These are phyloP conservation scores for Drosophila sp. DNA, from an alignment of 1,140 invertebrate species.

Conservation along the genomic window DNA sequence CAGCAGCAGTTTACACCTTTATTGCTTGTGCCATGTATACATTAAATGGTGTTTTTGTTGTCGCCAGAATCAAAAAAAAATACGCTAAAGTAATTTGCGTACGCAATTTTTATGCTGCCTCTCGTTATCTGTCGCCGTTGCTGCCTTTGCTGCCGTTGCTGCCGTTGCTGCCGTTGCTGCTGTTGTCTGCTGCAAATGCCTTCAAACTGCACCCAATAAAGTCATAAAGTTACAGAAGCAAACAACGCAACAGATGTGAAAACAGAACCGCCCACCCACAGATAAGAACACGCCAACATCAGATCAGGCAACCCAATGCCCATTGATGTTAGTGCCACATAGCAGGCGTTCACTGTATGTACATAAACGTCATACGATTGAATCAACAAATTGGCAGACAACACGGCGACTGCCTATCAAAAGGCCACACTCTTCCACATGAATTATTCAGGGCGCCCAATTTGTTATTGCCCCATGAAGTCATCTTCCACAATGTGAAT, in stretches of 20 bases:
- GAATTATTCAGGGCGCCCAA: constrained; percentile 47
- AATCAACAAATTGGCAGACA: constrained; percentile 46
- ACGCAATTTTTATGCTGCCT: constrained; percentile 41
- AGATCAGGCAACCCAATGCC: background rate
- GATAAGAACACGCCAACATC: background rate
- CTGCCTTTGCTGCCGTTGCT: background rate
- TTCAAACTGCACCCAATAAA: constrained; percentile 42
- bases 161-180: background rate
- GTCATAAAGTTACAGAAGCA: constrained; percentile 24
- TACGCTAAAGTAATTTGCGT: constrained; percentile 11
- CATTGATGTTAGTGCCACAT: background rate
- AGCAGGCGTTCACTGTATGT: constrained; percentile 9
- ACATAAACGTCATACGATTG: constrained; percentile 30
- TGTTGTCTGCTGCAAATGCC: constrained; percentile 25
- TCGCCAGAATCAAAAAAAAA: constrained; percentile 27
- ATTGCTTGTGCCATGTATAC: constrained; percentile 23
- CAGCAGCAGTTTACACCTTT: constrained; percentile 39
- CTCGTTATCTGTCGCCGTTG: constrained; percentile 16
- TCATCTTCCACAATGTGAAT: constrained; percentile 8
- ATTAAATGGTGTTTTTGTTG: constrained; percentile 16
- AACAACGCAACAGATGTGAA: constrained; percentile 42
- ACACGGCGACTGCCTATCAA: constrained; percentile 18
- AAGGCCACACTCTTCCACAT: constrained; percentile 8
- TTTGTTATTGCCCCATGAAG: constrained; percentile 33
- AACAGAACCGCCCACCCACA: constrained; percentile 15